phyloP scores from a whole-genome alignment of 2,113 vertebrate genomes.

The Greenwoodochromis staneri region DNA sequence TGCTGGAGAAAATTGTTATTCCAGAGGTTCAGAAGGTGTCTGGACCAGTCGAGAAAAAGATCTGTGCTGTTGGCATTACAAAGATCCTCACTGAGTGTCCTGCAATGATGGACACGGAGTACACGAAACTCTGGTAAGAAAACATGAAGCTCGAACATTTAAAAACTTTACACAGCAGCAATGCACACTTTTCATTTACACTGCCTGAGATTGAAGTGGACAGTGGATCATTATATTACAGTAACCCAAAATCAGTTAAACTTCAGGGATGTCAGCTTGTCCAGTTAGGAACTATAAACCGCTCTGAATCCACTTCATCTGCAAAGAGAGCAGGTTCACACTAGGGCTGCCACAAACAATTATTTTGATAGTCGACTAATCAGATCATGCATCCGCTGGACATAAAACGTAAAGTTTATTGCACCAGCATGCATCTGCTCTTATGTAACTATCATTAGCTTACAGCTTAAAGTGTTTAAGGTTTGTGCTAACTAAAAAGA shows the following conservation, averaged over 20 bases:
- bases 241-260: background rate
- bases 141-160: background rate
- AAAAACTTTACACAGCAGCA: background rate
- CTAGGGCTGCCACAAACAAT: background rate
- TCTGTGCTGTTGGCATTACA: constrained; percentile 95
- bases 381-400: background rate
- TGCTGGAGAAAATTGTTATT: constrained; percentile 96
- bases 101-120: constrained; percentile 96
- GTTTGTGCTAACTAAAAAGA: background rate
- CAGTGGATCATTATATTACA: background rate
- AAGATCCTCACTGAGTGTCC: constrained; percentile 95
- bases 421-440: background rate
- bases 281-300: background rate
- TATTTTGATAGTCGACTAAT: background rate
- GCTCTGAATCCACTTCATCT: background rate
- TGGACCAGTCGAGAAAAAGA: constrained; percentile 94
- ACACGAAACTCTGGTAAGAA: constrained; percentile 92
- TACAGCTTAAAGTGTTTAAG: background rate
- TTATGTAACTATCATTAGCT: background rate
- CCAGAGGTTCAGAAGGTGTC: constrained; percentile 98
- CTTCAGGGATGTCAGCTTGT: background rate
- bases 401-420: background rate
- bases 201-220: background rate
- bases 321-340: background rate
- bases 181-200: background rate